Base-by-base conservation (phyloP, 1,140 invertebrate genomes). In the Listronotus oregonensis region DNA sequence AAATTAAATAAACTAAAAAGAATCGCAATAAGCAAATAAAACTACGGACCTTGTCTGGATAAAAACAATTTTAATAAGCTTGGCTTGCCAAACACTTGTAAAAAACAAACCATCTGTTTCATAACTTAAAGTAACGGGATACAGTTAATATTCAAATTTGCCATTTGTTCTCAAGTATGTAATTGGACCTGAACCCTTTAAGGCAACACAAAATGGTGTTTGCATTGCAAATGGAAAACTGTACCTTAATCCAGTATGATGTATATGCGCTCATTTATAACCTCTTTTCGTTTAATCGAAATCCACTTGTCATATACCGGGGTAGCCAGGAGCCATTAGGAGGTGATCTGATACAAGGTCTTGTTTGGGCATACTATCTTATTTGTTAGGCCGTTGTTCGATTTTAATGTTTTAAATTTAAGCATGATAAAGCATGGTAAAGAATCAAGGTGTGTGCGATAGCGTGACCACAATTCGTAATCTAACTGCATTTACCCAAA, bases 261-360 rank as follows among this genome's bases (percentile, higher is more conserved):
- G 69, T 61, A 68, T 68, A 60, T 61, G 44, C 60, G 52, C 42
- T 71, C 69, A 71, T 71, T 68, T 68, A 71, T 71, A 71, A 71
- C 69, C 69, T 68, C 69, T 71, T 71, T 66, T 71, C 69, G 63
- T 68, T 71, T 71, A 68, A 71, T 68, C 66, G 66, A 68, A 64
- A 68, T 66, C 63, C 69, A 68, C 66, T 68, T 71, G 69, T 71
- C 69, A 71, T 64, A 60, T 27, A 54, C 65, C 51, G 64, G 61
- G 64, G 69, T 71, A 68, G 66, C 69, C 69, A 49, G 64, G 21
- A 64, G 69, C 69, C 69, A 71, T 71, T 71, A 71, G 63, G 54
- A 66, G 64, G 64, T 66, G 64, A 66, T 66, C 64, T 60, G 64
- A 66, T 51, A 66, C 64, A 61, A 66, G 57, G 39, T 55, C 55